Conservation (phyloP, 2,797 vertebrate genomes). For the Periparus ater region DNA sequence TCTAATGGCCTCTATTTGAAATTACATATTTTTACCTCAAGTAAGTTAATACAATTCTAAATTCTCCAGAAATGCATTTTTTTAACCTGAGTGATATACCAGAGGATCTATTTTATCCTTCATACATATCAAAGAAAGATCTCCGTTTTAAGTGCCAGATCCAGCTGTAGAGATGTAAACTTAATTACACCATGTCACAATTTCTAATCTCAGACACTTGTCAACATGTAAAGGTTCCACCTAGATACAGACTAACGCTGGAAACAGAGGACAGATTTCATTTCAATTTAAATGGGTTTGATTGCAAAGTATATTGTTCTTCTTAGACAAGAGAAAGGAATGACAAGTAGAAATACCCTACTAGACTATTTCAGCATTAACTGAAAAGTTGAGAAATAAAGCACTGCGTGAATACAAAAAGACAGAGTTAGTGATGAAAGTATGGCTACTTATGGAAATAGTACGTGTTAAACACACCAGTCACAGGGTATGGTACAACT, state of each 20-base stretch:
- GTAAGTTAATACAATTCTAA: background rate
- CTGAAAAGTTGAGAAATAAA: background rate
- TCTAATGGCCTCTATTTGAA: background rate
- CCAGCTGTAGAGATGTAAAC: background rate
- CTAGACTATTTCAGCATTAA: background rate
- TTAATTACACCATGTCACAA: background rate
- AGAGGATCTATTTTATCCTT: background rate
- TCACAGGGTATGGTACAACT: accelerated
- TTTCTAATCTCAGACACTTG: background rate
- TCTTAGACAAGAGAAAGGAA: background rate
- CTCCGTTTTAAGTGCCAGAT: background rate
- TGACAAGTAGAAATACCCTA: background rate
- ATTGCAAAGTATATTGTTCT: background rate
- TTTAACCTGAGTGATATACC: background rate
- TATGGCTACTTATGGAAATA: background rate
- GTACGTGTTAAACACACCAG: background rate
- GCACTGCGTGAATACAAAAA: background rate
- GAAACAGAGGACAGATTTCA: background rate
- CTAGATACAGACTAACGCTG: background rate
- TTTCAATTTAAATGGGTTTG: background rate
- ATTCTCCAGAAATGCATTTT: background rate
- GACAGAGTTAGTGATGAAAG: background rate
- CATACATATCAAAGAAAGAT: background rate
- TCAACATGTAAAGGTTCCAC: background rate
- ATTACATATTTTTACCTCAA: background rate